These are phyloP conservation scores for Pampus argenteus DNA, from an alignment of 2,797 vertebrate genomes.

Conservation along the genomic window DNA sequence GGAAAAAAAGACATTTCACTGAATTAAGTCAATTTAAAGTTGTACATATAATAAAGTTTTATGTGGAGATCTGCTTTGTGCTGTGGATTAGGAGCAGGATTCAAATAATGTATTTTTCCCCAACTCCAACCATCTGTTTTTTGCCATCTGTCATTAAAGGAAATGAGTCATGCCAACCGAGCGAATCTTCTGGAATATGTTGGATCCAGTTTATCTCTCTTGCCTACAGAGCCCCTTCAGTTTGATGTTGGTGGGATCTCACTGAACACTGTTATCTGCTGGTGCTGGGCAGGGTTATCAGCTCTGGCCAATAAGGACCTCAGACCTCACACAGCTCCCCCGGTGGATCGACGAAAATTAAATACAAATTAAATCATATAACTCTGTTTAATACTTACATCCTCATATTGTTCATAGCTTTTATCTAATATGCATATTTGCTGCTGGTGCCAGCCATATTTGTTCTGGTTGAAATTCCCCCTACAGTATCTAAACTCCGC, in stretches of 20 bases:
- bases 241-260: conserved; percentile 67
- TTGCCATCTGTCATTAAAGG: conserved; percentile 57
- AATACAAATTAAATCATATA: conserved; percentile 6
- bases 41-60: conserved; percentile 1
- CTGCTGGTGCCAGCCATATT: conserved; percentile 47
- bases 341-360: conserved; percentile 22
- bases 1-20: background rate
- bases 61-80: conserved; percentile 5
- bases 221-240: conserved; percentile 61
- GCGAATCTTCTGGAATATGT: conserved; percentile 61
- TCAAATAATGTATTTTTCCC: conserved; percentile 19
- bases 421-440: conserved; percentile 42
- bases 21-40: background rate
- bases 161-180: conserved; percentile 53
- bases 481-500: conserved; percentile 53
- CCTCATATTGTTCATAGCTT: conserved; percentile 17
- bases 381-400: conserved; percentile 8
- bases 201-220: conserved; percentile 70
- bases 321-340: conserved; percentile 72
- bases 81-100: conserved; percentile 14
- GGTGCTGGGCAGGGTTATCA: conserved; percentile 71
- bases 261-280: conserved; percentile 74
- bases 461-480: conserved; percentile 56
- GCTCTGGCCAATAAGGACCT: conserved; percentile 66
- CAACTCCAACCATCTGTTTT: conserved; percentile 57